A percentile compares a stretch with the other conserved stretches of the same genome.
phyloP scores from a whole-genome alignment of 2,113 vertebrate species.

The Oryzias melastigma region DNA sequence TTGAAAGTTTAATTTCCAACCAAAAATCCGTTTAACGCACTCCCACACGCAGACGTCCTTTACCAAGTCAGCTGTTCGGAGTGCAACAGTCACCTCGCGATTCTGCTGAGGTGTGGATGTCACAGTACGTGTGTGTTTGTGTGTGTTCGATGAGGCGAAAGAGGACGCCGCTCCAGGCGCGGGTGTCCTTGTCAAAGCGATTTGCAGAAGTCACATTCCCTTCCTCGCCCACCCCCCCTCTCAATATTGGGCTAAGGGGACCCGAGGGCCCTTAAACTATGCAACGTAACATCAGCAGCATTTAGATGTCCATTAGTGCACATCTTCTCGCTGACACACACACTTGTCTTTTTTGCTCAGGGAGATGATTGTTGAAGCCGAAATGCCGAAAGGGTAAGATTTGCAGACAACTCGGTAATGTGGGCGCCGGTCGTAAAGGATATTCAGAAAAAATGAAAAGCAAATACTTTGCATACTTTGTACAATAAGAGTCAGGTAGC shows the following conservation, averaged over 20 bases:
- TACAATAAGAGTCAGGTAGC: conserved; percentile 65
- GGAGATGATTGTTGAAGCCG: conserved; percentile 26
- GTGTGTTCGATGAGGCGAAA: conserved; percentile 71
- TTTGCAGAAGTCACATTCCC: conserved; percentile 72
- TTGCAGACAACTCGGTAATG: conserved; percentile 11
- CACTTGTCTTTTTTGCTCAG: conserved; percentile 36
- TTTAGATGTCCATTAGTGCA: conserved; percentile 70
- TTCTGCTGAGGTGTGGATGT: conserved; percentile 74
- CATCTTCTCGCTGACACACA: conserved; percentile 30
- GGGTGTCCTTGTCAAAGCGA: conserved; percentile 78
- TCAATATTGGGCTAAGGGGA: conserved; percentile 69
- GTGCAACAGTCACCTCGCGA: conserved; percentile 65
- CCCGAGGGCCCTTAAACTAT: conserved; percentile 66
- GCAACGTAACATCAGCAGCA: conserved; percentile 71
- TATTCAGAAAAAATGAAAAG: conserved; percentile 12
- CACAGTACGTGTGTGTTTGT: conserved; percentile 37
- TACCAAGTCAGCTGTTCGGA: conserved; percentile 63
- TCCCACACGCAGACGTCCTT: conserved; percentile 43
- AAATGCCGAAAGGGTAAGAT: conserved; percentile 23
- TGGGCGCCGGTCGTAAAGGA: background rate
- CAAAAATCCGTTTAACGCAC: conserved; percentile 6
- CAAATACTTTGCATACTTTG: conserved; percentile 61
- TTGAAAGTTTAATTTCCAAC: background rate
- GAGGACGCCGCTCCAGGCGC: conserved; percentile 68
- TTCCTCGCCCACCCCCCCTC: conserved; percentile 44